Percentiles rank a stretch among this genome's conserved stretches.
Evolutionary conservation across 2,797 vertebrate species (phyloP).

Genomic region (Phoebastria nigripes): DNA sequence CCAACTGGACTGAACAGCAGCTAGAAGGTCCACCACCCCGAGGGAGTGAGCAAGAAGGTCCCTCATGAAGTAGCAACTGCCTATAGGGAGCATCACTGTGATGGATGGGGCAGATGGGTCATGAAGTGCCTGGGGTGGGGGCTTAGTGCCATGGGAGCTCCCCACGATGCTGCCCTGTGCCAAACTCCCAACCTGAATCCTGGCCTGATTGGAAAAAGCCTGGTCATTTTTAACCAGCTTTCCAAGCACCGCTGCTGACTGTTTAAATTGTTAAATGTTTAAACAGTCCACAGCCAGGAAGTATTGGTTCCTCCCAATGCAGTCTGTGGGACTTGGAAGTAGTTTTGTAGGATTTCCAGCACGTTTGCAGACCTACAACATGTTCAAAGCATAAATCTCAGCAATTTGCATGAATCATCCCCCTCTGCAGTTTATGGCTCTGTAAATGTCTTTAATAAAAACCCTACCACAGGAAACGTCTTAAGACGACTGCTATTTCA

Average conservation of each 20-base stretch:
- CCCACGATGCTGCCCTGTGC: background rate
- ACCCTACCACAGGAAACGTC: background rate
- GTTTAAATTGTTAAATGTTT: background rate
- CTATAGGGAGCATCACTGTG: background rate
- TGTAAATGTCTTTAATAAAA: constrained; percentile 30
- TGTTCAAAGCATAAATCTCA: background rate
- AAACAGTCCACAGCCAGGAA: background rate
- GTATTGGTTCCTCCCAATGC: background rate
- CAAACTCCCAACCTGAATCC: background rate
- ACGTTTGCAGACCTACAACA: background rate
- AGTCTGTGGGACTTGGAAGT: background rate
- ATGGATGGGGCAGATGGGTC: background rate
- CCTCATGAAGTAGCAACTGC: background rate
- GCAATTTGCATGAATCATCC: background rate
- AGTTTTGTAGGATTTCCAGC: background rate
- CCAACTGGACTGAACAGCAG: background rate
- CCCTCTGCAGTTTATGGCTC: background rate
- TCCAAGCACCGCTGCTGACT: background rate
- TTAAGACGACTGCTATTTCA: background rate
- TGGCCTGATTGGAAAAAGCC: background rate
- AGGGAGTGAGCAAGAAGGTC: background rate
- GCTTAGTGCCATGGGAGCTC: background rate
- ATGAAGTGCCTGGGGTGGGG: background rate
- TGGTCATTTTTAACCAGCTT: background rate
- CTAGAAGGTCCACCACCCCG: background rate